Percentiles rank a stretch among this genome's conserved stretches.
These are phyloP conservation scores for Hofmannophila pseudospretella DNA, from an alignment of 2,888 invertebrate species.

Conservation along the genomic window DNA sequence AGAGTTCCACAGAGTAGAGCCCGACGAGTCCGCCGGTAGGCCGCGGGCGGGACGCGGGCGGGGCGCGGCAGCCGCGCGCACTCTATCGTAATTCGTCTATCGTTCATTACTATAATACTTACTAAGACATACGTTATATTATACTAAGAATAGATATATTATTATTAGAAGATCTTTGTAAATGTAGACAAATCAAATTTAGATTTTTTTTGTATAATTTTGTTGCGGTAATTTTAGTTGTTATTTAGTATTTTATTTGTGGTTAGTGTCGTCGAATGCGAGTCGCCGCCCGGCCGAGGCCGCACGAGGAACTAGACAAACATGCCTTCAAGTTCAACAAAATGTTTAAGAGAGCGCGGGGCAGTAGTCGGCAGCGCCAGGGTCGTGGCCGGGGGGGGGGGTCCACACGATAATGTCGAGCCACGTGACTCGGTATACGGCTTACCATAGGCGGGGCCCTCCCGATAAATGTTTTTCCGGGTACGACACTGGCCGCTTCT, in stretches of 20 bases:
- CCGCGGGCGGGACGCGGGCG: not conserved
- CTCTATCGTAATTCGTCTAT: constrained; percentile 36
- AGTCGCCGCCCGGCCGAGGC: constrained; percentile 7
- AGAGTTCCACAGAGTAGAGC: too few species aligned
- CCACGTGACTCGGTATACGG: too few species aligned
- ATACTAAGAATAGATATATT: constrained; percentile 18
- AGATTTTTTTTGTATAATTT: constrained; percentile 53
- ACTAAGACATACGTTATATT: constrained; percentile 19
- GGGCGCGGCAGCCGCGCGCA: constrained; percentile 14
- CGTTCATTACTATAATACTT: constrained; percentile 10
- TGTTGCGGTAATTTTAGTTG: constrained; percentile 69
- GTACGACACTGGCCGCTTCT: too few species aligned
- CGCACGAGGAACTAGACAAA: too few species aligned
- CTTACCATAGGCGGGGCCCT: too few species aligned
- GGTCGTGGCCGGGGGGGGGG: too few species aligned
- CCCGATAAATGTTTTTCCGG: too few species aligned
- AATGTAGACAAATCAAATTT: constrained; percentile 59
- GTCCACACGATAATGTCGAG: too few species aligned
- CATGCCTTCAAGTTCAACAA: too few species aligned
- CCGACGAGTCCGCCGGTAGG: too few species aligned
- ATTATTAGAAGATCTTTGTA: constrained; percentile 47
- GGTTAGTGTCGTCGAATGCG: constrained; percentile 18
- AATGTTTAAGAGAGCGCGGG: too few species aligned
- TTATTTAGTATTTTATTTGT: constrained; percentile 74
- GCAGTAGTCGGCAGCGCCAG: too few species aligned